These are phyloP conservation scores for Trogon melanurus DNA, from an alignment of 2,113 vertebrate genomes.

Conservation along the genomic window DNA sequence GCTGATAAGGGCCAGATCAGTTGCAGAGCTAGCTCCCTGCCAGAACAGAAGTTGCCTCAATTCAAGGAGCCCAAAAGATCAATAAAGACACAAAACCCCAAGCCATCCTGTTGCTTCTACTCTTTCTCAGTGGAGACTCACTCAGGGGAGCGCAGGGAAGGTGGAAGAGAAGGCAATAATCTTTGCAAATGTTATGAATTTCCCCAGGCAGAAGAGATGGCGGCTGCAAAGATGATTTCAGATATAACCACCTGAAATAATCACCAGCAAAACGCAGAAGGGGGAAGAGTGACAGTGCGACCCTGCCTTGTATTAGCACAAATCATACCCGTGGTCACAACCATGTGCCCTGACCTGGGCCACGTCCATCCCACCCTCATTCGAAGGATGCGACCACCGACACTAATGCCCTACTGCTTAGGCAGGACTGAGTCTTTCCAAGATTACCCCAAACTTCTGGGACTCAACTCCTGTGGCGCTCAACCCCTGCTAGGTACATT, in stretches of 20 bases:
- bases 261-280: neutral
- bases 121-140: neutral
- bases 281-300: neutral
- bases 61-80: neutral
- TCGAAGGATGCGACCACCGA: neutral
- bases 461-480: neutral
- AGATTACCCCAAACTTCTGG: neutral
- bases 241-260: neutral
- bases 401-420: rapidly evolving
- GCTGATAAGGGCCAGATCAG: neutral
- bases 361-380: neutral
- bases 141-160: neutral
- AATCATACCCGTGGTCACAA: neutral
- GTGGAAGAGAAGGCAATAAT: neutral
- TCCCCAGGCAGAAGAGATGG: neutral
- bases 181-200: neutral
- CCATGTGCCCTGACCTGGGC: neutral
- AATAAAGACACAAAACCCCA: neutral
- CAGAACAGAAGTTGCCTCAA: neutral
- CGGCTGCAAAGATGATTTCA: neutral
- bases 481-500: neutral
- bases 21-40: neutral
- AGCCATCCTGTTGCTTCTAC: neutral
- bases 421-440: neutral
- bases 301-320: neutral